Evolutionary conservation across 2,888 invertebrate species (phyloP), one percentile per base, ranked within the genome.

Genomic region (Neoascia interrupta): DNA sequence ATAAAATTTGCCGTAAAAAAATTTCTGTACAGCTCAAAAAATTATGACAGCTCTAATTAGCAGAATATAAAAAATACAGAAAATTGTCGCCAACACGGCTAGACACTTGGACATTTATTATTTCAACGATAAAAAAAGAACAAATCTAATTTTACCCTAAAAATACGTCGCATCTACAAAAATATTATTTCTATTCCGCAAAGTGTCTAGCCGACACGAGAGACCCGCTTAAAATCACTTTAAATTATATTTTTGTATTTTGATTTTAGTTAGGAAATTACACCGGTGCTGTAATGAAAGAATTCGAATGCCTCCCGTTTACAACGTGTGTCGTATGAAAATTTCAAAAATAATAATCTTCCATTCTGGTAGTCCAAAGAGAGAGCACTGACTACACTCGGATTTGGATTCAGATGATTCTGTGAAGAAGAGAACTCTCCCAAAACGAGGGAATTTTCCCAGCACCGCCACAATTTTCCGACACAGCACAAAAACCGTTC

Each of bases 401-500:
- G n/a, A n/a, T n/a, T n/a, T n/a, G n/a, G n/a, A n/a, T n/a, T n/a
- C n/a, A n/a, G n/a, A n/a, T n/a, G n/a, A n/a, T n/a, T 31, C 31
- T 31, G 10, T 6, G 8, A 31, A 6, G n/a, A 6, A 31, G 31
- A 6, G 8, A 3, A 31, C n/a, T 23, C 37, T 15, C 21, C 45
- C 8, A 37, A 37, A 41, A 13, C 11, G 66, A 74, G 66, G 66
- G 73, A 66, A 13, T 21, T 10, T 31, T 36, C 60, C 19, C 36
- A 41, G 11, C n/a, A 3, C 53, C 49, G 53, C 45, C n/a, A 54
- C 39, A 54, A 51, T 73, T 73, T 79, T 53, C 61, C 74, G 56
- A 68, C 73, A 37, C 37, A 34, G 26, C 13, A 5, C 37, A 31
- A 37, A 4, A 26, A 53, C 18, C 19, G 21, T 56, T 87, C 82